phyloP scores from a whole-genome alignment of 2,888 invertebrate genomes.

The Hoplodrina blanda region DNA sequence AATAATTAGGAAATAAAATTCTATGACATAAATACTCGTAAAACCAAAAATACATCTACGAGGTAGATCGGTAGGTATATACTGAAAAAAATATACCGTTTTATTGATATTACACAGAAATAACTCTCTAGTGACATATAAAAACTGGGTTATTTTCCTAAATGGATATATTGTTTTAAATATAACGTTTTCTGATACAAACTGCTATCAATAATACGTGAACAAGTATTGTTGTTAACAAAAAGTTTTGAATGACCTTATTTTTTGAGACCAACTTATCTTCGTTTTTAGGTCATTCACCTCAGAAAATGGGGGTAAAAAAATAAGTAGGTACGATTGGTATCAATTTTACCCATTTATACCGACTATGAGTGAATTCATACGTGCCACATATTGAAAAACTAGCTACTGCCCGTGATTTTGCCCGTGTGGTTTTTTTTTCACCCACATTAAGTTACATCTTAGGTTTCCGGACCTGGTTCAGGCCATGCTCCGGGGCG shows the following conservation, averaged over 20 bases:
- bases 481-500: no score
- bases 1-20: neutral
- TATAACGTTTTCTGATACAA: slow-evolving; percentile 12
- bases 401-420: no score
- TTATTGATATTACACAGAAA: slow-evolving; percentile 1
- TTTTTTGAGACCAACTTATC: slow-evolving; percentile 3
- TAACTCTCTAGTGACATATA: slow-evolving; percentile 5
- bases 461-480: no score
- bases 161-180: slow-evolving; percentile 1
- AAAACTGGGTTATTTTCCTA: neutral
- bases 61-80: no score
- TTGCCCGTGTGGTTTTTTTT: no score
- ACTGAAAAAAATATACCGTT: neutral
- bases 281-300: neutral
- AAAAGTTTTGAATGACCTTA: neutral
- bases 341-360: slow-evolving; percentile 32
- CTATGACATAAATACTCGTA: no score
- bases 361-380: no score
- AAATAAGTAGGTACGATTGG: neutral
- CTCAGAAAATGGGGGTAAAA: slow-evolving; percentile 2
- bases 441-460: no score
- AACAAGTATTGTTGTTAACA: neutral
- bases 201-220: neutral
- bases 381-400: no score
- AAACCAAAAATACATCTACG: neutral